Conservation (phyloP, 2,797 vertebrate species). For the Acipenser ruthenus region DNA sequence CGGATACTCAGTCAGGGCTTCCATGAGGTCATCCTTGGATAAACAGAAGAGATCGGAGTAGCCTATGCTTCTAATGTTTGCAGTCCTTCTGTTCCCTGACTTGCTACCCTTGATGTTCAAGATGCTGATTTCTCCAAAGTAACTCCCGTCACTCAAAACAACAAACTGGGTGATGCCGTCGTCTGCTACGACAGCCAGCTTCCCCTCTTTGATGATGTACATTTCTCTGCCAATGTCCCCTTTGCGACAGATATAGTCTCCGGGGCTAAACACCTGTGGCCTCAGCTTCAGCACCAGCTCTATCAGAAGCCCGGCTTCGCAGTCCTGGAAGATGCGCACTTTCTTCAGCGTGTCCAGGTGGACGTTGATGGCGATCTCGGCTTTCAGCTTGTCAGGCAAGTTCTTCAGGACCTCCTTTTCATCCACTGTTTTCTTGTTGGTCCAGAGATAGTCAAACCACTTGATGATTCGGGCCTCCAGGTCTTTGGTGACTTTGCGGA, state of each 20-base stretch:
- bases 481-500: slow-evolving; percentile 92
- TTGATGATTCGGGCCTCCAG: slow-evolving; percentile 91
- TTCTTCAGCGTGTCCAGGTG: slow-evolving; percentile 92
- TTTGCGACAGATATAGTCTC: slow-evolving; percentile 95
- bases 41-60: slow-evolving; percentile 95
- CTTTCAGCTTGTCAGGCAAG: slow-evolving; percentile 89
- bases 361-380: slow-evolving; percentile 94
- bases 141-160: slow-evolving; percentile 88
- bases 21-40: slow-evolving; percentile 93
- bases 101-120: slow-evolving; percentile 96
- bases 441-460: slow-evolving; percentile 98
- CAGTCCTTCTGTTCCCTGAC: slow-evolving; percentile 89
- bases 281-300: slow-evolving; percentile 92
- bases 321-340: slow-evolving; percentile 93
- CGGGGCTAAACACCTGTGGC: slow-evolving; percentile 91
- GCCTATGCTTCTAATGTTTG: slow-evolving; percentile 91
- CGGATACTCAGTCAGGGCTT: slow-evolving; percentile 90
- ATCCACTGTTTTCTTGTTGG: slow-evolving; percentile 91
- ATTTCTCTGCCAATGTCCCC: slow-evolving; percentile 95
- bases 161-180: slow-evolving; percentile 94
- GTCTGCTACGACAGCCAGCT: slow-evolving; percentile 89
- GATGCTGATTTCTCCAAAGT: slow-evolving; percentile 97
- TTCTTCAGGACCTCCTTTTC: slow-evolving; percentile 92
- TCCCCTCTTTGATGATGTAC: slow-evolving; percentile 98
- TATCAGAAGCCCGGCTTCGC: slow-evolving; percentile 87